phyloP scores from a whole-genome alignment of 2,113 vertebrate species.

The Choloepus hoffmanni region DNA sequence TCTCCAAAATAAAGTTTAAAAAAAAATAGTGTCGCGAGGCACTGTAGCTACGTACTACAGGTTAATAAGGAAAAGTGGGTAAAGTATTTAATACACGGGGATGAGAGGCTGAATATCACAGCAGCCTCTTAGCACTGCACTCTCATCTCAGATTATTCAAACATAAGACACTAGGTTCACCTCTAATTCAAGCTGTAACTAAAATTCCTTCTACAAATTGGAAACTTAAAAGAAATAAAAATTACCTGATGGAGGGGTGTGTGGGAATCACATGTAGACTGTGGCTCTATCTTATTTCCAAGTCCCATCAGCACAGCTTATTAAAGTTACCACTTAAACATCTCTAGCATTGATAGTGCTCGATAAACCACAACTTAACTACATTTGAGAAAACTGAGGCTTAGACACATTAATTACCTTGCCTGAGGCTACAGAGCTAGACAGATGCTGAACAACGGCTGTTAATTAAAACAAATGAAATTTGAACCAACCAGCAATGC shows the following conservation, averaged over 20 bases:
- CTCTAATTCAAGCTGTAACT: neutral
- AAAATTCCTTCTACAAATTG: conserved; percentile 29
- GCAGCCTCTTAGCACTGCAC: neutral
- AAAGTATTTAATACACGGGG: neutral
- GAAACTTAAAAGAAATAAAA: neutral
- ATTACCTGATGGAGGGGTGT: neutral
- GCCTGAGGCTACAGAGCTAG: neutral
- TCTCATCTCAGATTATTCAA: conserved; percentile 16
- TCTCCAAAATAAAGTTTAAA: conserved; percentile 37
- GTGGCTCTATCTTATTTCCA: neutral
- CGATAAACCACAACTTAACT: neutral
- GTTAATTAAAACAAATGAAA: neutral
- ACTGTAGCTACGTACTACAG: neutral
- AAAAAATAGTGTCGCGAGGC: neutral
- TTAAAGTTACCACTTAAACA: conserved; percentile 21
- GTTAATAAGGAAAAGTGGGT: neutral
- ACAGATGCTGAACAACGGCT: neutral
- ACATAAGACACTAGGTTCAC: neutral
- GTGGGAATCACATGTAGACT: neutral
- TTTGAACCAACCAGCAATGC: conserved; percentile 5
- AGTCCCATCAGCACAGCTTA: conserved; percentile 11
- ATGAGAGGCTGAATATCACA: neutral
- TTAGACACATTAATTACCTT: neutral
- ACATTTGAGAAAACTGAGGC: neutral
- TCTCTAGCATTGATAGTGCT: neutral